A percentile compares a stretch with the other conserved stretches of the same genome.
Evolutionary conservation across 2,113 vertebrate genomes (phyloP).

Genomic region (Rhinichthys klamathensis): DNA sequence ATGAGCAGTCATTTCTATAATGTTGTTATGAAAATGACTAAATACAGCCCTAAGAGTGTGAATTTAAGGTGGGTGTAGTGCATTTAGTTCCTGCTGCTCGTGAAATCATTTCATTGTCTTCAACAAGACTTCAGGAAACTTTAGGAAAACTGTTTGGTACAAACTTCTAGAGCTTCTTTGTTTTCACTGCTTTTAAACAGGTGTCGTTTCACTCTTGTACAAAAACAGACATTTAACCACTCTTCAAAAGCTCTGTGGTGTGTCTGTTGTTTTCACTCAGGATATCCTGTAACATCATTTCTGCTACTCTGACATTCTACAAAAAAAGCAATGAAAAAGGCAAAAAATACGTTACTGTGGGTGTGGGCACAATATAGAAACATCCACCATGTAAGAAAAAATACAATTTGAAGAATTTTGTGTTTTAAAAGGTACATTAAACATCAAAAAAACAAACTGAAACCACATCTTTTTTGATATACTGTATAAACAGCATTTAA

Average conservation of each 20-base stretch:
- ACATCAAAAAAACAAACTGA: not conserved
- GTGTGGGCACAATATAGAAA: constrained; percentile 8
- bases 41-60: constrained; percentile 11
- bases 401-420: not conserved
- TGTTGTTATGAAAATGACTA: constrained; percentile 25
- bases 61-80: constrained; percentile 44
- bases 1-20: not conserved
- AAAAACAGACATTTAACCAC: constrained; percentile 38
- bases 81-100: constrained; percentile 42
- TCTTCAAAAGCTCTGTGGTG: not conserved
- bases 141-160: not conserved
- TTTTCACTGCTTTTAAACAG: constrained; percentile 18
- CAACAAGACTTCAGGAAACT: not conserved
- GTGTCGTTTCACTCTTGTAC: constrained; percentile 36
- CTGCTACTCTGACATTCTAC: constrained; percentile 43
- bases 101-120: constrained; percentile 37
- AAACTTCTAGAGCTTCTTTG: not conserved
- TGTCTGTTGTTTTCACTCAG: constrained; percentile 51
- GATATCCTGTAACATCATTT: constrained; percentile 59
- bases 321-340: not conserved
- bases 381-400: not conserved
- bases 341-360: not conserved
- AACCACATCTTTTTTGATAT: not conserved
- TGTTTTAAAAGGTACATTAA: not conserved
- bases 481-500: not conserved